These are phyloP conservation scores for Tyrannus savana DNA, from an alignment of 2,113 vertebrate genomes.

Conservation along the genomic window DNA sequence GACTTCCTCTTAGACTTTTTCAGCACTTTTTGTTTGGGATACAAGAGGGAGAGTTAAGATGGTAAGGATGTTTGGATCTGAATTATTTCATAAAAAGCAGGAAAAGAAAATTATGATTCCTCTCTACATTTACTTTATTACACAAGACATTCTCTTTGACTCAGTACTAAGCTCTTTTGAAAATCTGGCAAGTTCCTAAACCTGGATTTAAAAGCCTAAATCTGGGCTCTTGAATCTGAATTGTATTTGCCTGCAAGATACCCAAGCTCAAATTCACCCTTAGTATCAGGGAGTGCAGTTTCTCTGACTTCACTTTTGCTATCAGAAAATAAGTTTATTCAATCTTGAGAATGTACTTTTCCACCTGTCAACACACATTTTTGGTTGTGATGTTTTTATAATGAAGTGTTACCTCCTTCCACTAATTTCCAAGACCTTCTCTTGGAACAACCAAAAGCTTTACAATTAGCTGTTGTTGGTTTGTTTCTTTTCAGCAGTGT, in stretches of 20 bases:
- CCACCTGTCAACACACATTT: conserved; percentile 27
- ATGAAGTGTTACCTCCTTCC: conserved; percentile 9
- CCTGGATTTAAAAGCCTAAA: not conserved
- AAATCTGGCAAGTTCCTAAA: not conserved
- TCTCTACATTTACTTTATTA: not conserved
- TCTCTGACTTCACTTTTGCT: not conserved
- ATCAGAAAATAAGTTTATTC: not conserved
- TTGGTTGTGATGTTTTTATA: not conserved
- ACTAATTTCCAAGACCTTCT: conserved; percentile 38
- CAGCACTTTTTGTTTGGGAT: not conserved
- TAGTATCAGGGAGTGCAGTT: not conserved
- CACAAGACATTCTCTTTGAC: not conserved
- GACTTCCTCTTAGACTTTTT: not conserved
- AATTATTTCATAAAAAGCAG: not conserved
- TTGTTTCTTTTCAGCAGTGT: conserved; percentile 31
- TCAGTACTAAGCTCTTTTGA: not conserved
- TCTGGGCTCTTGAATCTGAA: not conserved
- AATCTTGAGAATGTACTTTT: not conserved
- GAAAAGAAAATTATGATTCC: not conserved
- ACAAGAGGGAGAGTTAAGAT: not conserved
- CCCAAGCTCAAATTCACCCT: not conserved
- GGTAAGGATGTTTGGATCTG: not conserved
- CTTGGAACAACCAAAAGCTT: conserved; percentile 7
- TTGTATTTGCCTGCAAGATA: not conserved
- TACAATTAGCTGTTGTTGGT: conserved; percentile 4